These are phyloP conservation scores for Drosophila pseudotalamancana DNA, from an alignment of 2,888 invertebrate species.

Conservation along the genomic window DNA sequence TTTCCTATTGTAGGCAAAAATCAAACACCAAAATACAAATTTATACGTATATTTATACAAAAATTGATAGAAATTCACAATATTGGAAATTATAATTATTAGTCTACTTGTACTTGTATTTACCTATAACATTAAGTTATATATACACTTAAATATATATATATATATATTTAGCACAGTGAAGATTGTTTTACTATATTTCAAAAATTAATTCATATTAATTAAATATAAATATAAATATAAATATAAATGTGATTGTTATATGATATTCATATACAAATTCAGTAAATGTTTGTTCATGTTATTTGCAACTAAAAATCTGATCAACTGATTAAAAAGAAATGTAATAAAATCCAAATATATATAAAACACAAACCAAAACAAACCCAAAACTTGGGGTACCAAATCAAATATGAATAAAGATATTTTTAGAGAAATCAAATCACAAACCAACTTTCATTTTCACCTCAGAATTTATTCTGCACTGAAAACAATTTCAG, in stretches of 20 bases:
- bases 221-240: constrained; percentile 31
- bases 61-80: constrained; percentile 52
- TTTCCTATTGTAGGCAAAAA: constrained; percentile 61
- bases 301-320: constrained; percentile 74
- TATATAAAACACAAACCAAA: constrained; percentile 36
- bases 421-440: constrained; percentile 78
- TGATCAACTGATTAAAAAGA: constrained; percentile 43
- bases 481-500: not conserved
- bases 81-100: constrained; percentile 49
- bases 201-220: constrained; percentile 40
- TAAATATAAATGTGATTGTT: constrained; percentile 72
- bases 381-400: constrained; percentile 60
- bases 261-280: constrained; percentile 81
- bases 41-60: constrained; percentile 34
- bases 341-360: constrained; percentile 25
- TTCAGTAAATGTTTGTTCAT: constrained; percentile 76
- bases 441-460: constrained; percentile 19
- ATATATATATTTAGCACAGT: constrained; percentile 54
- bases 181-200: constrained; percentile 53
- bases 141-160: constrained; percentile 31
- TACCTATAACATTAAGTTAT: constrained; percentile 25
- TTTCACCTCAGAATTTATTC: constrained; percentile 3
- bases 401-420: constrained; percentile 79
- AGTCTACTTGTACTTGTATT: constrained; percentile 28
- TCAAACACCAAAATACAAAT: constrained; percentile 68